A percentile compares a stretch with the other conserved stretches of the same genome.
phyloP scores from a whole-genome alignment of 2,888 invertebrate genomes.

The Drosophila meridionalis region DNA sequence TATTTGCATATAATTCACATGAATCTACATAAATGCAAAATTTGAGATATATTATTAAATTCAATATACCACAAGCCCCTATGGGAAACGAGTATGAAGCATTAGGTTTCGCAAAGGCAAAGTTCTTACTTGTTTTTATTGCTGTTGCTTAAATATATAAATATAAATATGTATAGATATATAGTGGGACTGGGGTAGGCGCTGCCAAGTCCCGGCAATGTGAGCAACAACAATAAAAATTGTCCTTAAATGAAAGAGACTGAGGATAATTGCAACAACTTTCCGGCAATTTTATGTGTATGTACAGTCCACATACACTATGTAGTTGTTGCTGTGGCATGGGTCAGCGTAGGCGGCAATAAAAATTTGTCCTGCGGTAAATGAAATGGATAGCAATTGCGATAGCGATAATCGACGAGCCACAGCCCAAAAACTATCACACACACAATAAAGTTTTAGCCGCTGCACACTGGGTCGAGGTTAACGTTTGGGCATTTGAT shows the following conservation, averaged over 20 bases:
- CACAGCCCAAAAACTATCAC: conserved; percentile 17
- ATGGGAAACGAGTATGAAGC: too few relatives aligned
- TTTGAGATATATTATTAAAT: too few relatives aligned
- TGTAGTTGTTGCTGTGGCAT: conserved; percentile 46
- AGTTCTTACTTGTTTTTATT: too few relatives aligned
- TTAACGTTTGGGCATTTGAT: conserved; percentile 33
- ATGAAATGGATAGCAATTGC: conserved; percentile 77
- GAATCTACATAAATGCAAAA: too few relatives aligned
- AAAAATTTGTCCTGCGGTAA: conserved; percentile 79
- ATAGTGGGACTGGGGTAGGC: conserved; percentile 39
- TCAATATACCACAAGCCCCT: too few relatives aligned
- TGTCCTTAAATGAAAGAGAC: conserved; percentile 74
- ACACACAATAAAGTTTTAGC: background rate
- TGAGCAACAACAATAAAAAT: conserved; percentile 51
- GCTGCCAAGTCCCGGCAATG: conserved; percentile 20
- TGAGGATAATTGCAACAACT: conserved; percentile 77
- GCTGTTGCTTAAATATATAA: background rate
- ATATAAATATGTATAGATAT: conserved; percentile 28
- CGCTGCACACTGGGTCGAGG: conserved; percentile 63
- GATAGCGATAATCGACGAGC: conserved; percentile 68
- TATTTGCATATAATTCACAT: too few relatives aligned
- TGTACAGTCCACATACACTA: background rate
- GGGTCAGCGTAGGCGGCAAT: conserved; percentile 70
- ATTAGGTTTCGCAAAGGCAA: too few relatives aligned
- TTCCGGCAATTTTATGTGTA: conserved; percentile 72